These are phyloP conservation scores for Ischnus inquisitorius DNA, from an alignment of 2,888 invertebrate species.

Conservation along the genomic window DNA sequence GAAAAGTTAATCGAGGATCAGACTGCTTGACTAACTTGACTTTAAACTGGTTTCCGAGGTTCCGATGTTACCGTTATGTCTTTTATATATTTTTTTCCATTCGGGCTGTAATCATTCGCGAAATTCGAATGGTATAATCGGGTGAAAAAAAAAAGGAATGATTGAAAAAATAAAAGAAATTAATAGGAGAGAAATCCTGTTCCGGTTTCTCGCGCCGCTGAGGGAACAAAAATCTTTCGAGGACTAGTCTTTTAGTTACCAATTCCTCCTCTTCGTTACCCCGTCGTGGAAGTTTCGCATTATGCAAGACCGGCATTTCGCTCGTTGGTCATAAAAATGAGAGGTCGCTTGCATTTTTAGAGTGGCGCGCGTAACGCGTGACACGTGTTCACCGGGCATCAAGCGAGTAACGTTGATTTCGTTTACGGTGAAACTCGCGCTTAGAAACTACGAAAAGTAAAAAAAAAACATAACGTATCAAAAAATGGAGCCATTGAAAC, in stretches of 20 bases:
- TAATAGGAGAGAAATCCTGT: not conserved
- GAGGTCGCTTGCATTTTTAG: slow-evolving; percentile 31
- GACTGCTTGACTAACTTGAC: not conserved
- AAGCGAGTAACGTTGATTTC: slow-evolving; percentile 21
- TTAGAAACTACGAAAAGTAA: slow-evolving; percentile 6
- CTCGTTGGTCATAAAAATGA: slow-evolving; percentile 50
- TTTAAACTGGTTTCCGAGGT: slow-evolving; percentile 3
- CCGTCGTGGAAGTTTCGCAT: slow-evolving; percentile 33
- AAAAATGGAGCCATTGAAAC: not conserved
- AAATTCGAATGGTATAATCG: not conserved
- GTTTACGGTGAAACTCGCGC: slow-evolving; percentile 32
- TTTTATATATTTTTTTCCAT: not conserved
- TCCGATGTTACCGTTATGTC: not conserved
- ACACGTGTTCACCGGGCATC: slow-evolving; percentile 38
- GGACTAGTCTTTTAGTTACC: not conserved
- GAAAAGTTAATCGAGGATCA: not conserved
- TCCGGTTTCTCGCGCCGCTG: not conserved
- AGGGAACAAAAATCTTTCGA: not conserved
- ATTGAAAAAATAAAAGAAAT: slow-evolving; percentile 6
- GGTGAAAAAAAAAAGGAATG: not conserved
- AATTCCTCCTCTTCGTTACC: slow-evolving; percentile 1
- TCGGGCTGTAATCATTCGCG: not conserved
- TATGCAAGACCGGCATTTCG: slow-evolving; percentile 63
- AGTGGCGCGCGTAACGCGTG: slow-evolving; percentile 19
- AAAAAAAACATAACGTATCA: slow-evolving; percentile 9